Evolutionary conservation across 2,797 vertebrate genomes (phyloP).

Genomic region (Synanceia verrucosa): DNA sequence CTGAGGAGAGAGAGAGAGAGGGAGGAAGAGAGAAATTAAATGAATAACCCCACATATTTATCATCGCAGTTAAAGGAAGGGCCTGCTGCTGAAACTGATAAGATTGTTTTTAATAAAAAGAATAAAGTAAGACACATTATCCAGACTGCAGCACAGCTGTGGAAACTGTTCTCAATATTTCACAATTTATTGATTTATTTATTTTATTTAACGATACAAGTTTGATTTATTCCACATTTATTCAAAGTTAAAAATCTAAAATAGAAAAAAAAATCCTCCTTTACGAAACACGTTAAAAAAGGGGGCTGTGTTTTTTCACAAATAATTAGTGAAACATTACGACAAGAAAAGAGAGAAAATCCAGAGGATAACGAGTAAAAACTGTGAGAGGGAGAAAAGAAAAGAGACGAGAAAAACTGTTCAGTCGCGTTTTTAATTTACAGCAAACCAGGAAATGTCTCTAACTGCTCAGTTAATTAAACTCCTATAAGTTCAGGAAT

Average conservation of each 20-base stretch:
- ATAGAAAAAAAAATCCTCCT: not conserved
- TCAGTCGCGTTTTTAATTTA: slow-evolving; percentile 28
- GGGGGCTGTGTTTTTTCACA: not conserved
- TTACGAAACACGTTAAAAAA: not conserved
- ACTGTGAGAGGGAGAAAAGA: slow-evolving; percentile 8
- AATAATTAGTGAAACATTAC: not conserved
- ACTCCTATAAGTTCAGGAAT: not conserved
- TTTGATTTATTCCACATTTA: not conserved
- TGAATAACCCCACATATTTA: slow-evolving; percentile 7
- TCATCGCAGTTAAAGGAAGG: not conserved
- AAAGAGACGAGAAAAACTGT: slow-evolving; percentile 33
- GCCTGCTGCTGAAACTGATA: not conserved
- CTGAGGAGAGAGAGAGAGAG: slow-evolving; percentile 72
- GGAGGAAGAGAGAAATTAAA: slow-evolving; percentile 40
- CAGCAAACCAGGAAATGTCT: slow-evolving; percentile 6
- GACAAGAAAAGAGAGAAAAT: not conserved
- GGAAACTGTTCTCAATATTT: not conserved
- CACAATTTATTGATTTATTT: not conserved
- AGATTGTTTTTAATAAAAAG: slow-evolving; percentile 6
- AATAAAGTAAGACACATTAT: not conserved
- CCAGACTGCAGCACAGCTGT: not conserved
- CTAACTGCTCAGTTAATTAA: not conserved
- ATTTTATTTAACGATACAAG: not conserved
- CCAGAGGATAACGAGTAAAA: not conserved
- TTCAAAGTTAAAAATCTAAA: not conserved